These are phyloP conservation scores for Pinna nobilis DNA, from an alignment of 1,140 invertebrate species.

Conservation along the genomic window DNA sequence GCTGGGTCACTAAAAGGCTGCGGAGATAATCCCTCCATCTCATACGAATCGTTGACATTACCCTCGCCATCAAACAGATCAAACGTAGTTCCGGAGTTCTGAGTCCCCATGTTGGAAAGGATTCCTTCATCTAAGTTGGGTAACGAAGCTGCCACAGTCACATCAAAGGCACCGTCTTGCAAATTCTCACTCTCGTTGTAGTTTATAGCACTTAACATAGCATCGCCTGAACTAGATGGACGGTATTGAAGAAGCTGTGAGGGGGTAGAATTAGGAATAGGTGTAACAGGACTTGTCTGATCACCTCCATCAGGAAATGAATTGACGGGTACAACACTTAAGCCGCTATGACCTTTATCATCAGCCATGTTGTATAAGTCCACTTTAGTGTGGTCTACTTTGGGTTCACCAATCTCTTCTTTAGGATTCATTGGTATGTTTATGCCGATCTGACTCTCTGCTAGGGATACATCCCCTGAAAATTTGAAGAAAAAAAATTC, in stretches of 20 bases:
- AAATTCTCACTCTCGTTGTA: conserved; percentile 73
- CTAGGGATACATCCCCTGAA: conserved; percentile 15
- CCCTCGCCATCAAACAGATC: conserved; percentile 84
- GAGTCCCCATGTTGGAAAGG: conserved; percentile 61
- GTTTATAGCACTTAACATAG: conserved; percentile 75
- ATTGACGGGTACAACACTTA: conserved; percentile 61
- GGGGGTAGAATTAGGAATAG: conserved; percentile 39
- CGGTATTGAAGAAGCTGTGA: conserved; percentile 56
- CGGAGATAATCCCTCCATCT: conserved; percentile 78
- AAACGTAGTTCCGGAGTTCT: no score
- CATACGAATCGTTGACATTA: conserved; percentile 77
- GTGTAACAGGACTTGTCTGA: conserved; percentile 65
- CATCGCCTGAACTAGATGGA: conserved; percentile 65
- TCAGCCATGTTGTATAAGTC: conserved; percentile 41
- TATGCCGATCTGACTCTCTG: conserved; percentile 2
- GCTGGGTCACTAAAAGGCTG: conserved; percentile 67
- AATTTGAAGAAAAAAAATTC: conserved; percentile 3
- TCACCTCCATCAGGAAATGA: conserved; percentile 62
- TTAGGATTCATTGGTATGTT: conserved; percentile 16
- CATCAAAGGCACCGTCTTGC: conserved; percentile 73
- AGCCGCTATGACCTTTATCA: conserved; percentile 66
- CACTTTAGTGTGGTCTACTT: conserved; percentile 37
- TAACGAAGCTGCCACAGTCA: conserved; percentile 55
- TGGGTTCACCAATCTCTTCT: conserved; percentile 30
- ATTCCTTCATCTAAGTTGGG: conserved; percentile 71